phyloP scores from a whole-genome alignment of 2,113 vertebrate species.

The Pollimyrus isidori region DNA sequence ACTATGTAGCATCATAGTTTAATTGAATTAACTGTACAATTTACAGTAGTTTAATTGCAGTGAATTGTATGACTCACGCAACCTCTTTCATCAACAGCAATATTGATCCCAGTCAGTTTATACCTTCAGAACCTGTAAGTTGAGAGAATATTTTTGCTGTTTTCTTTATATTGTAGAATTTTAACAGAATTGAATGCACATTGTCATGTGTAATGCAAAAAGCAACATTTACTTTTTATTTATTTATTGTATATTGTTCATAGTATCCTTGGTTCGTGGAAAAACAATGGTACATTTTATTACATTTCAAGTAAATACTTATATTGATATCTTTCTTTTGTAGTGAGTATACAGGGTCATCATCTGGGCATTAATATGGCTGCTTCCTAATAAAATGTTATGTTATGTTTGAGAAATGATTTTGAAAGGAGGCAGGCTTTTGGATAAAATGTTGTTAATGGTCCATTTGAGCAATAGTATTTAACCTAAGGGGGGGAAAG shows the following conservation, averaged over 20 bases:
- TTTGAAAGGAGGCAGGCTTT: not conserved
- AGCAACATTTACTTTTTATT: not conserved
- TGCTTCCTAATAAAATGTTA: not conserved
- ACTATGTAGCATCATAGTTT: not conserved
- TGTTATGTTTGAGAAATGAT: not conserved
- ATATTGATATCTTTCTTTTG: not conserved
- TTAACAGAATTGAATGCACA: not conserved
- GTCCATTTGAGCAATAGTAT: not conserved
- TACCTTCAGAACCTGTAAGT: constrained; percentile 55
- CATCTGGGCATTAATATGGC: not conserved
- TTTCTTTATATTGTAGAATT: not conserved
- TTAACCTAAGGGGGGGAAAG: not conserved
- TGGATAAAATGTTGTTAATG: not conserved
- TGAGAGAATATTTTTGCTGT: not conserved
- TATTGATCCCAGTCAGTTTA: constrained; percentile 53
- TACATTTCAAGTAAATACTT: not conserved
- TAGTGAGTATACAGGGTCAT: not conserved
- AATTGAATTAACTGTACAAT: not conserved
- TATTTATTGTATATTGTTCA: not conserved
- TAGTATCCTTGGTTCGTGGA: not conserved
- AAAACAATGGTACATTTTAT: not conserved
- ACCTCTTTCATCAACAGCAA: constrained; percentile 41
- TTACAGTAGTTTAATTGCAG: not conserved
- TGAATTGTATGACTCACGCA: not conserved
- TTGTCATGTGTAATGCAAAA: not conserved